Conservation (phyloP, 2,888 invertebrate genomes). For the Microplitis deprimator region DNA sequence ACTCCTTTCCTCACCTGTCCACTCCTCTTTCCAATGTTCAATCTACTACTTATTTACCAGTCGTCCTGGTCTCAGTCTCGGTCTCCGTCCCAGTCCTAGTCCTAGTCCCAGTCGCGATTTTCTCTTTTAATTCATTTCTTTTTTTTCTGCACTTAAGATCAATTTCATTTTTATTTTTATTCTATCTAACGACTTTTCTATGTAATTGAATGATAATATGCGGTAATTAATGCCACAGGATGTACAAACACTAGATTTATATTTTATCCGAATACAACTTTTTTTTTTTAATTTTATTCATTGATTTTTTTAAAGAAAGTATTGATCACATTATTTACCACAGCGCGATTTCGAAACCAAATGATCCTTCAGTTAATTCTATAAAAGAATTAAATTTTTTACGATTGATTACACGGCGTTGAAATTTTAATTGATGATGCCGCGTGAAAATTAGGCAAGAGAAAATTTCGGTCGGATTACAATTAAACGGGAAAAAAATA, state of each 20-base stretch:
- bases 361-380: too few relatives aligned
- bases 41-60: constrained; percentile 10
- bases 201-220: constrained; percentile 52
- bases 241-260: neutral
- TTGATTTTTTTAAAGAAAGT: neutral
- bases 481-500: constrained; percentile 8
- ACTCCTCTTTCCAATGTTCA: constrained; percentile 10
- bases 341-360: too few relatives aligned
- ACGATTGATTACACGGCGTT: too few relatives aligned
- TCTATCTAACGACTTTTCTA: constrained; percentile 43
- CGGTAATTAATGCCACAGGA: constrained; percentile 24
- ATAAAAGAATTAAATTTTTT: too few relatives aligned
- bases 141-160: neutral
- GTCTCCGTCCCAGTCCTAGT: too few relatives aligned
- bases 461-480: too few relatives aligned
- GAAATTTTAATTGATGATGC: too few relatives aligned
- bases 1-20: constrained; percentile 32
- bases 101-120: neutral
- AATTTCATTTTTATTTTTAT: constrained; percentile 30
- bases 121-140: neutral
- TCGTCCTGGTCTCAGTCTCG: neutral
- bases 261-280: neutral
- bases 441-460: too few relatives aligned
- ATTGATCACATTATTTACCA: too few relatives aligned
- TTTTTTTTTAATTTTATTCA: neutral